These are phyloP conservation scores for Leptogaster cylindrica DNA, from an alignment of 2,888 invertebrate species.

Conservation along the genomic window DNA sequence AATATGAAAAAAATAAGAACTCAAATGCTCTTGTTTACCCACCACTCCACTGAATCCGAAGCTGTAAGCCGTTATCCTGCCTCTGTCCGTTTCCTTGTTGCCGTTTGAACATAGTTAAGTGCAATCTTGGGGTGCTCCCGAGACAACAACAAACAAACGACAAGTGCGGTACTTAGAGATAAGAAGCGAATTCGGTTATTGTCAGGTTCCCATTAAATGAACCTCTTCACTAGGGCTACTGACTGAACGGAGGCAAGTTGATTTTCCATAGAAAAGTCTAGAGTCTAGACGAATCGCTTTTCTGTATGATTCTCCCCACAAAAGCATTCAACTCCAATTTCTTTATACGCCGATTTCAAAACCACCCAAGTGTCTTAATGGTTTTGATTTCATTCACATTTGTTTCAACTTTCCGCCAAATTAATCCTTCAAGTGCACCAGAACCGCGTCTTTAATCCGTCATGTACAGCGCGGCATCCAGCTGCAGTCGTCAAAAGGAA, in stretches of 20 bases:
- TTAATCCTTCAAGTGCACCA: not conserved
- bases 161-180: slow-evolving; percentile 30
- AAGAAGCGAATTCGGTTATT: slow-evolving; percentile 31
- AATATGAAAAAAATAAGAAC: no score
- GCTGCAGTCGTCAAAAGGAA: not conserved
- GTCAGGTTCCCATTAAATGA: slow-evolving; percentile 26
- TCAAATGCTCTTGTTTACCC: not conserved
- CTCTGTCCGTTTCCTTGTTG: slow-evolving; percentile 2
- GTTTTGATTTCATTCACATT: slow-evolving; percentile 23
- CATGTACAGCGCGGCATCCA: not conserved
- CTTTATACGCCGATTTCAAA: not conserved
- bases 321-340: not conserved
- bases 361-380: slow-evolving; percentile 17
- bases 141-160: slow-evolving; percentile 36
- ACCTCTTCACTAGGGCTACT: slow-evolving; percentile 7
- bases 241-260: not conserved
- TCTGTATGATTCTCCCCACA: not conserved
- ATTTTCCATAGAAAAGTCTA: not conserved
- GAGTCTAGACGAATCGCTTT: slow-evolving; percentile 22
- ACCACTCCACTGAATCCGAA: not conserved
- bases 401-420: not conserved
- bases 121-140: slow-evolving; percentile 26
- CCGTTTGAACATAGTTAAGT: slow-evolving; percentile 18
- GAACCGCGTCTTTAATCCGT: not conserved
- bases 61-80: slow-evolving; percentile 8